Evolutionary conservation across 2,113 vertebrate species (phyloP).

Genomic region (Haemorhous mexicanus): DNA sequence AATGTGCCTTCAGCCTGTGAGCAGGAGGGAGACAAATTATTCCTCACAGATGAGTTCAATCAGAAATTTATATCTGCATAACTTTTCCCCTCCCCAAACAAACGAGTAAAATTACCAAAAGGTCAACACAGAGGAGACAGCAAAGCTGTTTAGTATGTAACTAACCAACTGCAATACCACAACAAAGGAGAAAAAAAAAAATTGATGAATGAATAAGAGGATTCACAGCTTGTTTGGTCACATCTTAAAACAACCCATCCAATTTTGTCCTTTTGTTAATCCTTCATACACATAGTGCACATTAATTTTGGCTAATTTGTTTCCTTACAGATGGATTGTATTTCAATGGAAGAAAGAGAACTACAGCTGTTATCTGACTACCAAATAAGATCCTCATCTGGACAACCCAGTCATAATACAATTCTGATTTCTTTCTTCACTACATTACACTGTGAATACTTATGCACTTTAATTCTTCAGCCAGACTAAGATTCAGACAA

Average conservation of each 20-base stretch:
- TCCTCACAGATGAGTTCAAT: constrained; percentile 7
- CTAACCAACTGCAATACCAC: background rate
- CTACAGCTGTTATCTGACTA: background rate
- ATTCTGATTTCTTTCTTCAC: background rate
- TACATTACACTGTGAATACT: background rate
- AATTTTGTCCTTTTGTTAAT: background rate
- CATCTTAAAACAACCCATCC: background rate
- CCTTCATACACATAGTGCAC: background rate
- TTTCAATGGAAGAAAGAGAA: background rate
- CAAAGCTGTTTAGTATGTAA: background rate
- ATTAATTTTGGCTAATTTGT: background rate
- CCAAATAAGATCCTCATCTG: background rate
- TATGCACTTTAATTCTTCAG: background rate
- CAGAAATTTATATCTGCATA: background rate
- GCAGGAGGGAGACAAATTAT: background rate
- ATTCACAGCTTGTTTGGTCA: background rate
- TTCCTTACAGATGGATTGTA: background rate
- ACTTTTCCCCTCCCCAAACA: background rate
- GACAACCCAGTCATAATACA: background rate
- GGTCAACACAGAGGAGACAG: background rate
- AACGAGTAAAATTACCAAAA: constrained; percentile 18
- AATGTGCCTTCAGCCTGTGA: constrained; percentile 80
- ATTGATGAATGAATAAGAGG: background rate
- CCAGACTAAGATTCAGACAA: background rate
- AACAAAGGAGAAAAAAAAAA: background rate